Base-by-base conservation (phyloP, 1,140 invertebrate species). In the Atta texana region DNA sequence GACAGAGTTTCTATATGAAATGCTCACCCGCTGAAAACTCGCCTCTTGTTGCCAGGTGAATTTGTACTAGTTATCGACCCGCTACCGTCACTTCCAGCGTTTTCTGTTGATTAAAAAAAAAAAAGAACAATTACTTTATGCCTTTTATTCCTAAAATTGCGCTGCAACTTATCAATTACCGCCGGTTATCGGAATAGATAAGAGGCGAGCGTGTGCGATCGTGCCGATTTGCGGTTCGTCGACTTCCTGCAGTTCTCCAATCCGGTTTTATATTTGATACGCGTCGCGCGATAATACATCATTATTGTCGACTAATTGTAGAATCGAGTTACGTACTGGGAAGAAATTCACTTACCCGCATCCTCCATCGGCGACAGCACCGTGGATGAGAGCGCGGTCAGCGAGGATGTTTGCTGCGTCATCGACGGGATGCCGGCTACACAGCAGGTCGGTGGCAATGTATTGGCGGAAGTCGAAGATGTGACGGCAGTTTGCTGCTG, bases 1-100 rank as follows among this genome's bases (percentile, higher is more conserved):
- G 64, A 66, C 14, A n/a, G 7, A 92, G 89, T 88, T 74, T 88
- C 89, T 84, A 89, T 84, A 89, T 85, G 6, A 24, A 69, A 3
- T 86, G 96, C 97, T 97, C 95, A 98, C 97, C 97, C 97, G 91
- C 97, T 97, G 92, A 98, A 98, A 53, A 97, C 97, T 72, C 97
- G 96, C 87, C 97, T 96, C 93, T 98, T 98, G 94, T 98, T 98
- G 64, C 97, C 97, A 28, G 97, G 97, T 86, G 97, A 97, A 86
- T 96, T 96, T 72, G 96, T 96, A 85, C 95, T 96, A 72, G 94
- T 94, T 24, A 44, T 2, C 39, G 95, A 94, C 68, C 94, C 95
- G 72, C 94, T 95, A 69, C 95, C 95, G 92, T 97, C 96, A 93
- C 95, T 96, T 55, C 95, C 94, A 59, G 95, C 92, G 88, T 95